These are phyloP conservation scores for Andrena trimmerana DNA, from an alignment of 2,888 invertebrate genomes.

Conservation along the genomic window DNA sequence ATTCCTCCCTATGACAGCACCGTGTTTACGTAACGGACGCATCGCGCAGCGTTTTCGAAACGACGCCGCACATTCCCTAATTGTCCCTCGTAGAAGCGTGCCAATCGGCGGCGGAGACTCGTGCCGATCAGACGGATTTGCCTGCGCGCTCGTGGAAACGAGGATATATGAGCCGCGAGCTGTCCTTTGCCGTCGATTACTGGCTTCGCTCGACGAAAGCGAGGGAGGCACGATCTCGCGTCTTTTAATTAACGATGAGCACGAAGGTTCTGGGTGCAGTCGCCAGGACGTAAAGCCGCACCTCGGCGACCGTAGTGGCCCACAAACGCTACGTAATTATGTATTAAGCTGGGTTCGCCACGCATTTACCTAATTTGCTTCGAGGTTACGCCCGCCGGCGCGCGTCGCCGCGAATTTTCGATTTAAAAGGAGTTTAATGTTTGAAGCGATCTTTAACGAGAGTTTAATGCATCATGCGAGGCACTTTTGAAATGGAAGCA, in stretches of 20 bases:
- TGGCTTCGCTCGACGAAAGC: neutral
- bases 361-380: constrained; percentile 47
- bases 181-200: neutral
- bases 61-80: constrained; percentile 6
- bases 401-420: constrained; percentile 6
- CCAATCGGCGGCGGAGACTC: neutral
- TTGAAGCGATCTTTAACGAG: neutral
- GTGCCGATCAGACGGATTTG: neutral
- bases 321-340: constrained; percentile 33
- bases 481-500: neutral
- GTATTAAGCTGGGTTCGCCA: constrained; percentile 34
- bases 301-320: constrained; percentile 27
- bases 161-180: neutral
- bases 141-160: neutral
- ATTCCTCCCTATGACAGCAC: constrained; percentile 32
- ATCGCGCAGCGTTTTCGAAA: neutral
- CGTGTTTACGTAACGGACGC: constrained; percentile 46
- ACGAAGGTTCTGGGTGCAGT: constrained; percentile 56
- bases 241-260: constrained; percentile 52
- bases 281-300: constrained; percentile 39
- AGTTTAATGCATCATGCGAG: neutral
- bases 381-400: neutral
- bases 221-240: constrained; percentile 25
- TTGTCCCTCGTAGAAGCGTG: neutral
- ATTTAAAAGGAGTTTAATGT: neutral